Evolutionary conservation across 1,140 invertebrate genomes (phyloP).

Genomic region (Chironomus tepperi): DNA sequence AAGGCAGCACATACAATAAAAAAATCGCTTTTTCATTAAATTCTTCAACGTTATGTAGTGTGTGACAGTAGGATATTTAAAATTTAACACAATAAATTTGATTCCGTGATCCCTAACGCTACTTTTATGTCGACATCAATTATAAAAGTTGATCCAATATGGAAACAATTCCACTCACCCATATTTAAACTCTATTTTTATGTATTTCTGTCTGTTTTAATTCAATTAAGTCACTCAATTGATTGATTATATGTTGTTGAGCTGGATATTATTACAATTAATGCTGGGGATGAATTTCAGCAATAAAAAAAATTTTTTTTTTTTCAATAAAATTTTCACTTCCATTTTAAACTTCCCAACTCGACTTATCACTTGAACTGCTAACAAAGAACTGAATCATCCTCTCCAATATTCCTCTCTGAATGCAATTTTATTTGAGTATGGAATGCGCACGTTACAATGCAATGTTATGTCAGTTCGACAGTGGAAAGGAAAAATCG

Average conservation of each 20-base stretch:
- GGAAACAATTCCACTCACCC: neutral
- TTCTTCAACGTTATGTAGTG: no score
- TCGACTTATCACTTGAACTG: neutral
- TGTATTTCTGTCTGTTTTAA: neutral
- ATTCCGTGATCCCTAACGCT: neutral
- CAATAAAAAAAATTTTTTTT: neutral
- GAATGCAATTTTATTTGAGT: no score
- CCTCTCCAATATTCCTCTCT: neutral
- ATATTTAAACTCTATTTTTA: neutral
- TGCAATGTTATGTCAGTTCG: no score
- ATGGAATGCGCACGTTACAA: no score
- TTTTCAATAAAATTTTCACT: neutral
- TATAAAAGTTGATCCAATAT: slow-evolving; percentile 9
- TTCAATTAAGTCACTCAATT: neutral
- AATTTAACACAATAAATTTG: neutral
- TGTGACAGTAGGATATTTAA: neutral
- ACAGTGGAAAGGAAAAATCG: neutral
- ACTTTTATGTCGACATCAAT: neutral
- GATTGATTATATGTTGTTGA: no score
- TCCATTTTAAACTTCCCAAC: neutral
- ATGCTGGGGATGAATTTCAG: neutral
- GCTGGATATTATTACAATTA: no score
- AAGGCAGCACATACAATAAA: no score
- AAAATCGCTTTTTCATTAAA: no score
- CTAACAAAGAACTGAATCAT: slow-evolving; percentile 2